phyloP scores from a whole-genome alignment of 2,888 invertebrate genomes.

The Monochamus alternatus region DNA sequence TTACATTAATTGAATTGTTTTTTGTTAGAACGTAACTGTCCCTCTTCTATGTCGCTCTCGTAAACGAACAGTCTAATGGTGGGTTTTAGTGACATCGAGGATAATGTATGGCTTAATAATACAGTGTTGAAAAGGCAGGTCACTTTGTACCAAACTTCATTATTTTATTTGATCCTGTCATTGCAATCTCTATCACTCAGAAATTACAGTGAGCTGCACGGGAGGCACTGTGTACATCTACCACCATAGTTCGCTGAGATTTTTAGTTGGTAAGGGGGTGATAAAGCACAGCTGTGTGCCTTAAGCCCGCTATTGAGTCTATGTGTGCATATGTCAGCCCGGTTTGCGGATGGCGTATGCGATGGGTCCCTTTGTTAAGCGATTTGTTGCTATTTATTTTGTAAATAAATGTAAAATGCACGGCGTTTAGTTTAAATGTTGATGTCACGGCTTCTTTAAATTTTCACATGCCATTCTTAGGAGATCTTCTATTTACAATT shows the following conservation, averaged over 20 bases:
- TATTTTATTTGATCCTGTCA: slow-evolving; percentile 70
- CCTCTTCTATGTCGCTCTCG: slow-evolving; percentile 33
- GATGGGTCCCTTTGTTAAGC: slow-evolving; percentile 62
- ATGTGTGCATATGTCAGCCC: slow-evolving; percentile 70
- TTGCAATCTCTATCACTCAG: slow-evolving; percentile 59
- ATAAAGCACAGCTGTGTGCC: slow-evolving; percentile 67
- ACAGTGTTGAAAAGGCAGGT: slow-evolving; percentile 72
- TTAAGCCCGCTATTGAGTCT: slow-evolving; percentile 67
- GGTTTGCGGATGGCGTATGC: slow-evolving; percentile 65
- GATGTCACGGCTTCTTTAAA: slow-evolving; percentile 58
- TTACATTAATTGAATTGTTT: slow-evolving; percentile 61
- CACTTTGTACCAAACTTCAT: slow-evolving; percentile 71
- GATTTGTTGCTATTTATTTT: slow-evolving; percentile 68
- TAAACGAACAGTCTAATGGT: slow-evolving; percentile 64
- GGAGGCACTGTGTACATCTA: slow-evolving; percentile 4
- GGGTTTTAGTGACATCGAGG: slow-evolving; percentile 67
- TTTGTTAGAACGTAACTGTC: slow-evolving; percentile 58
- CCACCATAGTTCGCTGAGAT: slow-evolving; percentile 50
- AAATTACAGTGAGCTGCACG: slow-evolving; percentile 55
- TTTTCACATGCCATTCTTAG: slow-evolving; percentile 40
- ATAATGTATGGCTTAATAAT: slow-evolving; percentile 72
- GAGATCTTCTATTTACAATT: slow-evolving; percentile 42
- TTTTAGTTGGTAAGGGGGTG: slow-evolving; percentile 63
- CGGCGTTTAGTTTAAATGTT: slow-evolving; percentile 58
- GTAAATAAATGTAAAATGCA: slow-evolving; percentile 62